Evolutionary conservation across 2,113 vertebrate genomes (phyloP), one percentile per base, ranked within the genome.

Genomic region (Micromys minutus): DNA sequence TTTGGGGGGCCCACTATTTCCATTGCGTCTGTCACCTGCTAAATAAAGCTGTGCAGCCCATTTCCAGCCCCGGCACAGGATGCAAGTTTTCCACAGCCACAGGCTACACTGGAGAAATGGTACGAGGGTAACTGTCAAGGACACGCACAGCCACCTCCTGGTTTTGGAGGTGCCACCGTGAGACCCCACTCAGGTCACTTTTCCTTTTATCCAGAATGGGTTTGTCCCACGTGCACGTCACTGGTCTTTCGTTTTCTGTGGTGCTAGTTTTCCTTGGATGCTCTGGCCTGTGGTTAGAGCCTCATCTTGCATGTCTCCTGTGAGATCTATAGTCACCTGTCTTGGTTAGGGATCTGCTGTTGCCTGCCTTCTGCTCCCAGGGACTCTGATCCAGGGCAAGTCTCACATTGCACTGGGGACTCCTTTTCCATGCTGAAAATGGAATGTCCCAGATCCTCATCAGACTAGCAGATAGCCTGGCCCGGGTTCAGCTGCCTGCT

Each of bases 31-130:
- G 36, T 71, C 5, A 0, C 61, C 34, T 79, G 79, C 74, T 93
- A 36, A 96, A 77, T 39, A 63, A 6, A 55, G 36, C 26, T 26
- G 47, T 47, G 67, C 2, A 5, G 8, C 69, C 36, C 74, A 12
- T 88, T 92, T 92, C 50, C 12, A 90, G n/a, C 65, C 52, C 39
- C 34, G 26, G 93, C 72, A 39, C 29, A 55, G 42, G 52, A 45
- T 39, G 69, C 50, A 86, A 80, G 39, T 45, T 89, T 69, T 94
- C 24, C 31, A 11, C 79, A 42, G 61, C 61, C 34, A 83, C 22
- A 69, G 29, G 71, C 88, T 95, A 80, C 57, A 88, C 75, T 76
- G 87, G 89, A 91, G 61, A 29, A 84, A 59, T 42, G 34, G 47
- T 74, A 52, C 39, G 77, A 19, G 52, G 39, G 16, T 36, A 93